phyloP scores from a whole-genome alignment of 1,140 invertebrate genomes.

The Hyles vespertilio region DNA sequence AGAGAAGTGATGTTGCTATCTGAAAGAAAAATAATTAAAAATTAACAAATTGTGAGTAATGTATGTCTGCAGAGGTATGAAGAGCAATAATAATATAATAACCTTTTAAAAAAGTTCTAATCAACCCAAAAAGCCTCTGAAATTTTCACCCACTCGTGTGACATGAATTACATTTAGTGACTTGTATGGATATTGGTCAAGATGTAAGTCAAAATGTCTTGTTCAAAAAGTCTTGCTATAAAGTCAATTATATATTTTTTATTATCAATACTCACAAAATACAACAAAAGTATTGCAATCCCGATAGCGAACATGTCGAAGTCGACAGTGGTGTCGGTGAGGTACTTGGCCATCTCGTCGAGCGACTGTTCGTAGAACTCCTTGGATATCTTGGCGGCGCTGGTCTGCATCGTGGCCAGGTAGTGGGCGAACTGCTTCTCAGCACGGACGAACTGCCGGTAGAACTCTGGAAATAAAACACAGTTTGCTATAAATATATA shows the following conservation, averaged over 20 bases:
- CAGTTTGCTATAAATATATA: background rate
- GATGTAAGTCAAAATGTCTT: no score
- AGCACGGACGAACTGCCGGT: slow-evolving; percentile 70
- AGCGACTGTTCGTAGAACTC: slow-evolving; percentile 75
- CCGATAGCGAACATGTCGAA: slow-evolving; percentile 73
- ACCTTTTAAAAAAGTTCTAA: no score
- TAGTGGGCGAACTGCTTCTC: slow-evolving; percentile 74
- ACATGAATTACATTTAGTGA: no score
- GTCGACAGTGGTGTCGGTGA: slow-evolving; percentile 71
- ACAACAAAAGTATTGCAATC: slow-evolving; percentile 47
- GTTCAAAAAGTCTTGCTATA: no score
- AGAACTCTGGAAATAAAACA: slow-evolving; percentile 63
- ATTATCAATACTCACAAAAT: slow-evolving; percentile 43
- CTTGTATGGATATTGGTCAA: no score
- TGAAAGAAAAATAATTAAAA: slow-evolving; percentile 27
- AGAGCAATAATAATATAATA: no score
- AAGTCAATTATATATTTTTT: no score
- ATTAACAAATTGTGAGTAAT: background rate
- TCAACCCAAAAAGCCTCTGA: no score
- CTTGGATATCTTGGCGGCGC: slow-evolving; percentile 69
- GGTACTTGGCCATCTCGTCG: slow-evolving; percentile 71
- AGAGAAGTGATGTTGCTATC: slow-evolving; percentile 41
- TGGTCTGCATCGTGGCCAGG: slow-evolving; percentile 64
- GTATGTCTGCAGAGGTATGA: no score
- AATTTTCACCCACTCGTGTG: no score